Evolutionary conservation across 2,888 invertebrate species (phyloP).

Genomic region (Incurvaria masculella): DNA sequence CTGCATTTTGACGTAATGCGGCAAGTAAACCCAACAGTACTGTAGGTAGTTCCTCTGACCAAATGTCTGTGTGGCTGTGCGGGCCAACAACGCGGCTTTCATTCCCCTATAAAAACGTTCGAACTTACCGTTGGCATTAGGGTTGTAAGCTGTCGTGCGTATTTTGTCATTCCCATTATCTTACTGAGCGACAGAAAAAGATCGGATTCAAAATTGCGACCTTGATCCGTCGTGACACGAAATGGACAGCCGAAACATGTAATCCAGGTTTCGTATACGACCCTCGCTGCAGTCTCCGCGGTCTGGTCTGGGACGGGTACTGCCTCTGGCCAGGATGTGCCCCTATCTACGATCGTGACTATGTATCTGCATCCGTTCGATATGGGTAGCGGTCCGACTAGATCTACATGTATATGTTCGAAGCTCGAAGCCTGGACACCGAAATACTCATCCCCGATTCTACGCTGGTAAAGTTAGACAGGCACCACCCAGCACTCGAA

Average conservation of each 20-base stretch:
- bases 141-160: slow-evolving; percentile 15
- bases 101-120: slow-evolving; percentile 14
- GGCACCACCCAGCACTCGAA: too few species aligned
- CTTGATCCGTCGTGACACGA: slow-evolving; percentile 15
- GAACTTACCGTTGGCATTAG: slow-evolving; percentile 14
- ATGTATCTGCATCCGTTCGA: slow-evolving; percentile 16
- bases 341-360: slow-evolving; percentile 17
- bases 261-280: slow-evolving; percentile 10
- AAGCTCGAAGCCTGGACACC: too few species aligned
- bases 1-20: slow-evolving; percentile 8
- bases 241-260: slow-evolving; percentile 17
- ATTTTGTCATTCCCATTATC: slow-evolving; percentile 10
- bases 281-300: slow-evolving; percentile 17
- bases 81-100: slow-evolving; percentile 10
- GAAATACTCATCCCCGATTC: too few species aligned
- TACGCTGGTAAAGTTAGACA: too few species aligned
- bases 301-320: slow-evolving; percentile 15
- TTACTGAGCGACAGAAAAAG: slow-evolving; percentile 12
- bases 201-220: slow-evolving; percentile 12
- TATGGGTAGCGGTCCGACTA: slow-evolving; percentile 8
- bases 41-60: slow-evolving; percentile 23
- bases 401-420: slow-evolving; percentile 7
- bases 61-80: slow-evolving; percentile 2
- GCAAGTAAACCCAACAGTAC: slow-evolving; percentile 19
- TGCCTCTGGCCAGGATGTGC: slow-evolving; percentile 17